These are phyloP conservation scores for Nasonia giraulti DNA, from an alignment of 1,140 invertebrate genomes.

Conservation along the genomic window DNA sequence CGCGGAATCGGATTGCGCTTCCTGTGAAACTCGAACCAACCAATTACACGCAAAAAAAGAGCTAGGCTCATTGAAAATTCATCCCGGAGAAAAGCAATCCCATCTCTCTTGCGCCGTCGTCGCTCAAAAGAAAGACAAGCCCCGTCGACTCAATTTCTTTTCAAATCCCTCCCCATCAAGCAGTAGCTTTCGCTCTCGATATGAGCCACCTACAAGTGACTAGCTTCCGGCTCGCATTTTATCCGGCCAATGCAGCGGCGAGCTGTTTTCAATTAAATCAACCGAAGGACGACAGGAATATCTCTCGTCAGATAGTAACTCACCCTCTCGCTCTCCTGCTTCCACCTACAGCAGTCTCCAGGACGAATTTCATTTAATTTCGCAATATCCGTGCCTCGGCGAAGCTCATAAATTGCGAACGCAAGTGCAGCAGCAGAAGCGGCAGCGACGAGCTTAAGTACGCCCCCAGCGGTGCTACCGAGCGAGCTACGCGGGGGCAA, in stretches of 20 bases:
- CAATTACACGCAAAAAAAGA: no score
- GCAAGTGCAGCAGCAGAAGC: neutral
- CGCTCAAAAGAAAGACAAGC: no score
- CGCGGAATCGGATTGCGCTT: no score
- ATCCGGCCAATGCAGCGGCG: neutral
- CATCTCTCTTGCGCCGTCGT: no score
- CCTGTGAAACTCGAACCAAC: no score
- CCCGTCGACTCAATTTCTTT: neutral
- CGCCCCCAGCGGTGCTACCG: neutral
- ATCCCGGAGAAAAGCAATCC: no score
- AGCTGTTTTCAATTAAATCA: conserved; percentile 30
- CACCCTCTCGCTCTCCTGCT: neutral
- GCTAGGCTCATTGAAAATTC: no score
- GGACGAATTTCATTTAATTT: conserved; percentile 19
- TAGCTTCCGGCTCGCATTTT: neutral
- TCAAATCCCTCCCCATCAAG: neutral
- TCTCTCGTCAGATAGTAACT: neutral
- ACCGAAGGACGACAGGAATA: neutral
- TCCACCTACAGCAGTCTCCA: neutral
- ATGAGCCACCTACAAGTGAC: neutral
- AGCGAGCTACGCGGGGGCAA: neutral
- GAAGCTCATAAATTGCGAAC: conserved; percentile 4
- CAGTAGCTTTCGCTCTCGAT: neutral
- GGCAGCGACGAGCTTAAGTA: neutral
- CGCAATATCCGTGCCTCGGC: conserved; percentile 10